Evolutionary conservation across 2,113 vertebrate genomes (phyloP).

Genomic region (Nyctibius bracteatus): DNA sequence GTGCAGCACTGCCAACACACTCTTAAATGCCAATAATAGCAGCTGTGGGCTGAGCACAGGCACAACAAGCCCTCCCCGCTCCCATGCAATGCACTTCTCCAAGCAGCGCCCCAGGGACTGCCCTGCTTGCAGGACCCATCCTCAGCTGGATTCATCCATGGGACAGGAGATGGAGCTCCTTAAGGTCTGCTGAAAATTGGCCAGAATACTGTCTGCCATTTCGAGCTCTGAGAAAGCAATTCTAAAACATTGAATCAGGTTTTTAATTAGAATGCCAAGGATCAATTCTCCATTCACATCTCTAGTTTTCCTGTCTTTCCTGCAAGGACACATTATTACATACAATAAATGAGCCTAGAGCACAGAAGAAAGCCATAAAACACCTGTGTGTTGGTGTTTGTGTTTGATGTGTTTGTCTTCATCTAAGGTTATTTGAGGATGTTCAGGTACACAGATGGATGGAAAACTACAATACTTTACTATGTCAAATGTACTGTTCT

Average conservation of each 20-base stretch:
- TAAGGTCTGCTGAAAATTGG: neutral
- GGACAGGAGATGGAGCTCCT: neutral
- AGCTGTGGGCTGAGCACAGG: neutral
- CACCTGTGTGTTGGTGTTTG: neutral
- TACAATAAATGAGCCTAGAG: neutral
- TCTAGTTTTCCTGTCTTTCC: neutral
- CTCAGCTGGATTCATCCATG: neutral
- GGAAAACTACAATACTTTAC: neutral
- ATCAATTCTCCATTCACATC: neutral
- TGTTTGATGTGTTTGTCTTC: neutral
- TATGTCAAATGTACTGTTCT: neutral
- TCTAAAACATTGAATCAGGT: neutral
- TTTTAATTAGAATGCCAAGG: neutral
- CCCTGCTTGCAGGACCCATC: accelerated
- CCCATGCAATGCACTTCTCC: neutral
- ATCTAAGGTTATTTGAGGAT: neutral
- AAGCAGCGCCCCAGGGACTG: neutral
- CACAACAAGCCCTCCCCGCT: neutral
- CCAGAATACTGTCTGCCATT: neutral
- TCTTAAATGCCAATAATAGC: neutral
- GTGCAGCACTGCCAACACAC: neutral
- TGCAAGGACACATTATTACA: neutral
- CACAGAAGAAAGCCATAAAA: neutral
- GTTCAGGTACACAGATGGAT: neutral
- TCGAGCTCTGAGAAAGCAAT: neutral